Base-by-base conservation (phyloP, 2,888 invertebrate species). In the Meloe dianella region DNA sequence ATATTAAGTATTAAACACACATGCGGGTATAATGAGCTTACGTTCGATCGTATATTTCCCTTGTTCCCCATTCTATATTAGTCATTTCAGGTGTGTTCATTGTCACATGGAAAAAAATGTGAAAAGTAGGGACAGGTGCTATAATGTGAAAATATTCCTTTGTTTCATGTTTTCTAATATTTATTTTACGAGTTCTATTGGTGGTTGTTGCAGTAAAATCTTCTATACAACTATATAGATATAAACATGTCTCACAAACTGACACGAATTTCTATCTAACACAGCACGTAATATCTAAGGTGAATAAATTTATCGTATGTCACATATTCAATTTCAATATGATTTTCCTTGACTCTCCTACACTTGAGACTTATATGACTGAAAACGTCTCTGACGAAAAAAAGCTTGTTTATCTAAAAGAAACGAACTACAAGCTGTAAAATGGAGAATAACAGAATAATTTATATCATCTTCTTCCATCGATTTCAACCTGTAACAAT, bases 1-100 rank as follows among this genome's bases (percentile, higher is more conserved):
- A 54, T 54, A 24, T 54, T 54, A 54, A 24, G 24, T 54, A 4
- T 54, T 24, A 24, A 3, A 14, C 20, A 20, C 20, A 47, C 9
- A 20, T 14, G 6, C 4, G 9, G 27, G 38, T 6, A 24, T 54
- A 54, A 54, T 27, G 14, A n/a, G 54, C 54, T 54, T n/a, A 54
- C 27, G 14, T 54, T 14, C 24, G 24, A 54, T 54, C 12, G 22
- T 27, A 2, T 1, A 7, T 54, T 47, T 47, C 20, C 47, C 17
- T 17, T 47, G 7, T 54, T 54, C 24, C 7, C 54, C 10, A 47
- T 54, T 27, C n/a, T 54, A 54, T 27, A 54, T 27, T 54, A 24
- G 54, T 27, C 54, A 54, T 27, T 27, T 14, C 54, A 54, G 24
- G 27, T 54, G 54, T 54, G 54, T 54, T 27, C 54, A 27, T 54